Evolutionary conservation across 1,140 invertebrate species (phyloP).

Genomic region (Bilobella aurantiaca): DNA sequence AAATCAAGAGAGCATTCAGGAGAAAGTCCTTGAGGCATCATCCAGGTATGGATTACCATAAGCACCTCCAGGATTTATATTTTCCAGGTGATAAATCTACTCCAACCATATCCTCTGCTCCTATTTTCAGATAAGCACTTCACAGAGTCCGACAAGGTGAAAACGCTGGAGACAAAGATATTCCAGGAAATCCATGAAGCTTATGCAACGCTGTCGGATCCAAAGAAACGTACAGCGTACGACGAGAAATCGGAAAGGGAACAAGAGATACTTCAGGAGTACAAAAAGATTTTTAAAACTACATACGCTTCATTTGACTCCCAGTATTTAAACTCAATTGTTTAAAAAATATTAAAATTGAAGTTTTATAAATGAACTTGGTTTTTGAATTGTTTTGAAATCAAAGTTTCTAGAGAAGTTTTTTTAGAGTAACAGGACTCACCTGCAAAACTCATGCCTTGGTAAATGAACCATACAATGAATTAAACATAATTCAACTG

Average conservation of each 20-base stretch:
- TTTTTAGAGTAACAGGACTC: too few relatives aligned
- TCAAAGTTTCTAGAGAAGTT: too few relatives aligned
- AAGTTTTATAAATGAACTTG: too few relatives aligned
- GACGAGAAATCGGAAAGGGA: background rate
- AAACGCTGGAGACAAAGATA: background rate
- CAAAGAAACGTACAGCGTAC: background rate
- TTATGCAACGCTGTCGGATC: constrained; percentile 2
- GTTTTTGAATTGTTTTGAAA: too few relatives aligned
- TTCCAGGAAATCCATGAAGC: constrained; percentile 1
- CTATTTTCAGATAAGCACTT: constrained; percentile 4
- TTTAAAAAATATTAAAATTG: background rate
- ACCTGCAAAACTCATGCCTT: too few relatives aligned
- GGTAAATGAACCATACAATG: too few relatives aligned
- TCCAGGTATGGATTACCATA: background rate
- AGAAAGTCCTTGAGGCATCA: constrained; percentile 12
- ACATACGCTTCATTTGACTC: constrained; percentile 4
- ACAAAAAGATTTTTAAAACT: constrained; percentile 11
- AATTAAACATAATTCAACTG: too few relatives aligned
- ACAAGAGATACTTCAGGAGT: background rate
- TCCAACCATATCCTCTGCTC: too few relatives aligned
- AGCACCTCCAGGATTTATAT: background rate
- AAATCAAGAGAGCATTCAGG: background rate
- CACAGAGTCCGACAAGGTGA: background rate
- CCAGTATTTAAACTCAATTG: background rate
- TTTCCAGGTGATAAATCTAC: background rate